These are phyloP conservation scores for Speoplatyrhinus poulsoni DNA, from an alignment of 2,113 vertebrate species.

Conservation along the genomic window DNA sequence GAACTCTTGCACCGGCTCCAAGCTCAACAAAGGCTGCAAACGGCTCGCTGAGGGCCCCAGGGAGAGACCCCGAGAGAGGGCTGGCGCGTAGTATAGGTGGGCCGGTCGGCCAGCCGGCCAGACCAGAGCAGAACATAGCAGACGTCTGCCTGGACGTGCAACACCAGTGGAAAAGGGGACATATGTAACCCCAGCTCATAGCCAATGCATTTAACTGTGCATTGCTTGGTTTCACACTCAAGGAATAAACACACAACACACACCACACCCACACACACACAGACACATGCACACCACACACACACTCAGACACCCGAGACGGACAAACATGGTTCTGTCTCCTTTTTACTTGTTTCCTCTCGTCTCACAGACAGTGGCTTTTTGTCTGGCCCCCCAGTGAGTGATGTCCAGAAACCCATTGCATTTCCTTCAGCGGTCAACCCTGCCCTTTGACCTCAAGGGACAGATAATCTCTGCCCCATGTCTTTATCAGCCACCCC, in stretches of 20 bases:
- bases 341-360: background rate
- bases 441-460: conserved; percentile 50
- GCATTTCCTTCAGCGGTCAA: conserved; percentile 40
- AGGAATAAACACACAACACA: background rate
- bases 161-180: conserved; percentile 47
- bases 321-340: conserved; percentile 3
- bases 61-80: background rate
- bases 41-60: background rate
- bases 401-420: conserved; percentile 24
- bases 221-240: conserved; percentile 29
- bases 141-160: conserved; percentile 31
- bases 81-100: background rate
- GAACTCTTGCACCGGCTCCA: background rate
- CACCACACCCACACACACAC: conserved; percentile 1
- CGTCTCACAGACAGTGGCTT: conserved; percentile 24
- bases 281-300: background rate
- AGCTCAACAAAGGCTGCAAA: background rate
- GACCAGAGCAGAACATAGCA: conserved; percentile 14
- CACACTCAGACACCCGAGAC: background rate
- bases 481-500: conserved; percentile 28
- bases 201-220: conserved; percentile 40
- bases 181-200: conserved; percentile 36
- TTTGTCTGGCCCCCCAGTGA: conserved; percentile 31
- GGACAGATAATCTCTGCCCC: conserved; percentile 21
- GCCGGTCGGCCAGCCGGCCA: conserved; percentile 23